Conservation (phyloP, 2,113 vertebrate genomes). For the Lepus europaeus region DNA sequence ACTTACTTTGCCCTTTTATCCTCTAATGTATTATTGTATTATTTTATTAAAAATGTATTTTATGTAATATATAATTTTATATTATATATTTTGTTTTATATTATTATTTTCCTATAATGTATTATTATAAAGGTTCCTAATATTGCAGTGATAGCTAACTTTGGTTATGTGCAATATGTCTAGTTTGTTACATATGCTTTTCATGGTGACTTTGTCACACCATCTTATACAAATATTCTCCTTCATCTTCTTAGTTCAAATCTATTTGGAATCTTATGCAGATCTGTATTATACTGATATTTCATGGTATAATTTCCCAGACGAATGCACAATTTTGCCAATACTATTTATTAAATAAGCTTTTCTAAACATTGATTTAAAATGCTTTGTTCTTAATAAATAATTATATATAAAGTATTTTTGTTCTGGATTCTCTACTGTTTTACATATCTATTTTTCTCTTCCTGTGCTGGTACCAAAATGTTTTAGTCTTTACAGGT, state of each 20-base stretch:
- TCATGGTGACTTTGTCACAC: neutral
- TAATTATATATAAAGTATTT: neutral
- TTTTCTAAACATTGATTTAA: neutral
- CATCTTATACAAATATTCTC: neutral
- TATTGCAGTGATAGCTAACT: neutral
- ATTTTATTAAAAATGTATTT: too few relatives aligned
- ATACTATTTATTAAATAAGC: neutral
- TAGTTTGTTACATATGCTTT: neutral
- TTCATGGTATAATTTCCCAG: slow-evolving; percentile 40
- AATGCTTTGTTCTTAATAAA: slow-evolving; percentile 16
- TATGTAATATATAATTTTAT: too few relatives aligned
- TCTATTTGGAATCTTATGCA: slow-evolving; percentile 23
- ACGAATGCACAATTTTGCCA: neutral
- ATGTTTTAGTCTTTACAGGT: neutral
- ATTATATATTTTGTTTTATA: too few relatives aligned
- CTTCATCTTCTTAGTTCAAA: slow-evolving; percentile 10
- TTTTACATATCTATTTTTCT: slow-evolving; percentile 12
- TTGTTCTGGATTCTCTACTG: neutral
- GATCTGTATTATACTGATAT: slow-evolving; percentile 7
- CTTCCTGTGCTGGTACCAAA: neutral
- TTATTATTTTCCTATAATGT: too few relatives aligned
- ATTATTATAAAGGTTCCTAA: neutral
- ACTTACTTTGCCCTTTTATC: neutral
- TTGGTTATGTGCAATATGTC: neutral
- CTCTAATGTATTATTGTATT: neutral